Conservation (phyloP, 2,113 vertebrate genomes). For the Carassius carassius region DNA sequence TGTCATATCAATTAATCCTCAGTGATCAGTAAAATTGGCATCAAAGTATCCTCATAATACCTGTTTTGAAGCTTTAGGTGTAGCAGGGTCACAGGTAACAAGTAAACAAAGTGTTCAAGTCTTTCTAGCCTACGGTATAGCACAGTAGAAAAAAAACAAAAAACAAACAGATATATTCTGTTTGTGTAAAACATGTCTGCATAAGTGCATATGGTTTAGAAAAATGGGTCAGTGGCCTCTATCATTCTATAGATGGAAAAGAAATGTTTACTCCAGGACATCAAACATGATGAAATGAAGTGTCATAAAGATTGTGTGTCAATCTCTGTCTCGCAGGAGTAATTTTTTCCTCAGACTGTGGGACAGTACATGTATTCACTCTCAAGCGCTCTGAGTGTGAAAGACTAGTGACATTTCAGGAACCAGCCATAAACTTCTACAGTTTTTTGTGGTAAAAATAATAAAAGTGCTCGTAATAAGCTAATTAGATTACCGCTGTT, state of each 20-base stretch:
- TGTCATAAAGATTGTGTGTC: neutral
- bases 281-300: constrained; percentile 19
- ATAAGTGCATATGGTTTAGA: neutral
- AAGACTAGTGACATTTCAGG: constrained; percentile 17
- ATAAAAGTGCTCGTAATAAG: constrained; percentile 12
- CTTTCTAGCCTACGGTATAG: neutral
- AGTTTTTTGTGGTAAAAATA: neutral
- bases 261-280: constrained; percentile 21
- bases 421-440: neutral
- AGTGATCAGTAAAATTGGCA: too few species aligned
- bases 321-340: neutral
- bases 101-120: neutral
- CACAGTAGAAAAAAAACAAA: neutral
- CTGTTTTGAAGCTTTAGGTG: neutral
- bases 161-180: neutral
- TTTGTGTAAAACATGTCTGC: constrained; percentile 8
- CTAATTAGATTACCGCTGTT: neutral
- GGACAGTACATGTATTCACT: neutral
- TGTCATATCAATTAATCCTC: neutral
- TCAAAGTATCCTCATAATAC: neutral
- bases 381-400: neutral
- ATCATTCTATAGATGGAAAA: constrained; percentile 9
- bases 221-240: constrained; percentile 36
- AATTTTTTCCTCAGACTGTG: neutral
- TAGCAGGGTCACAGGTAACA: neutral